Evolutionary conservation across 2,888 invertebrate species (phyloP).

Genomic region (Neocrepidodera transversa): DNA sequence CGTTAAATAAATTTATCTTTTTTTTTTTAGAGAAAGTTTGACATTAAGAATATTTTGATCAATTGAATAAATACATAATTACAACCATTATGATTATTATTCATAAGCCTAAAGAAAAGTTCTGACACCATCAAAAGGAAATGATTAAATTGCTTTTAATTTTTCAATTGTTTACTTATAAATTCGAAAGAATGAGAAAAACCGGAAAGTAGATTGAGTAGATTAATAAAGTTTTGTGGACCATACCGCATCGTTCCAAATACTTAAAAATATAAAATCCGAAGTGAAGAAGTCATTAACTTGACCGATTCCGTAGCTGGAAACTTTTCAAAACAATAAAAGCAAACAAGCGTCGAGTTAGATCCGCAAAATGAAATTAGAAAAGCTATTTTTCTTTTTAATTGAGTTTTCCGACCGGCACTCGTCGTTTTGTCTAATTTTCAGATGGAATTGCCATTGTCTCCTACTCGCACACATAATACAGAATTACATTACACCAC

Average conservation of each 20-base stretch:
- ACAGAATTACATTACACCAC: slow-evolving; percentile 10
- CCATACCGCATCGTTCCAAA: neutral
- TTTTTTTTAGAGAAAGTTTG: too few relatives aligned
- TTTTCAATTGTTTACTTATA: too few relatives aligned
- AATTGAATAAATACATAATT: too few relatives aligned
- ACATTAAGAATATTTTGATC: too few relatives aligned
- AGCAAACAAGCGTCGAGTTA: slow-evolving; percentile 19
- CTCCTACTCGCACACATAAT: slow-evolving; percentile 5
- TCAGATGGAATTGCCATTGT: slow-evolving; percentile 20
- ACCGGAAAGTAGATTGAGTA: too few relatives aligned
- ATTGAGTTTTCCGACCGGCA: slow-evolving; percentile 21
- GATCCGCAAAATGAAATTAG: slow-evolving; percentile 20
- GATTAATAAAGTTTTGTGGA: slow-evolving; percentile 1
- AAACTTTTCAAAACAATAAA: slow-evolving; percentile 19
- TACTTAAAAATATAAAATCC: slow-evolving; percentile 6
- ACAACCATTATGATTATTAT: too few relatives aligned
- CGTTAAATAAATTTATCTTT: too few relatives aligned
- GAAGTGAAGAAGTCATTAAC: slow-evolving; percentile 12
- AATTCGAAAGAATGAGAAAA: too few relatives aligned
- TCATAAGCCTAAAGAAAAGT: too few relatives aligned
- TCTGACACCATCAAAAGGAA: too few relatives aligned
- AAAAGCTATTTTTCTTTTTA: slow-evolving; percentile 29
- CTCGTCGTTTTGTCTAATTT: slow-evolving; percentile 26
- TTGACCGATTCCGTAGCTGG: slow-evolving; percentile 15
- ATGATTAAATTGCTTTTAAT: too few relatives aligned